A percentile compares a stretch with the other conserved stretches of the same genome.
phyloP scores from a whole-genome alignment of 35 echinoderm and acorn worm species.

The Eucidaris tribuloides region DNA sequence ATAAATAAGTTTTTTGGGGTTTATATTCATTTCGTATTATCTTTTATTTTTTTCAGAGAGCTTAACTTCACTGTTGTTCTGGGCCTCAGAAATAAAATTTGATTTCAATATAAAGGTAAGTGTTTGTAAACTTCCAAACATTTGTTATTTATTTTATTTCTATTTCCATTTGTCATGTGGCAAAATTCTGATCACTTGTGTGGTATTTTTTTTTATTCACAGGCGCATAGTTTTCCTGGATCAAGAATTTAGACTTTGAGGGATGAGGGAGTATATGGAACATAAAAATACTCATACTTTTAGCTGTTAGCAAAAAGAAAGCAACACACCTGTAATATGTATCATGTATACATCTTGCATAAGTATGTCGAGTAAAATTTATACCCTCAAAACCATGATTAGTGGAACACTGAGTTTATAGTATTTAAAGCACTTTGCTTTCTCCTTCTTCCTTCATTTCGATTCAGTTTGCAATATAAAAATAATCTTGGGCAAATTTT shows the following conservation, averaged over 20 bases:
- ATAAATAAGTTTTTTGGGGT: not conserved
- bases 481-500: no score
- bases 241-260: not conserved
- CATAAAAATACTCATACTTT: no score
- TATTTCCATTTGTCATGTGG: not conserved
- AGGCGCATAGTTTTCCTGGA: not conserved
- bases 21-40: not conserved
- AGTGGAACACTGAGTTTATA: no score
- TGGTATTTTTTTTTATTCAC: not conserved
- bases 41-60: conserved; percentile 52
- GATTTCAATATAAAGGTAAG: conserved; percentile 88
- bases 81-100: conserved; percentile 83
- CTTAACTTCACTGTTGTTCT: conserved; percentile 70
- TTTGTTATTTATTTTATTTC: not conserved
- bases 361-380: no score
- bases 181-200: not conserved
- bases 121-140: not conserved
- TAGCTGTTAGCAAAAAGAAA: no score
- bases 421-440: no score
- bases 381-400: no score
- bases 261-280: not conserved
- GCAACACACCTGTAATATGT: no score
- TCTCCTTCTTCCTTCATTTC: no score
- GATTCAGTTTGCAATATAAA: no score
- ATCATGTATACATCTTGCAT: no score